These are phyloP conservation scores for Dipus sagitta DNA, from an alignment of 2,797 vertebrate species.

Conservation along the genomic window DNA sequence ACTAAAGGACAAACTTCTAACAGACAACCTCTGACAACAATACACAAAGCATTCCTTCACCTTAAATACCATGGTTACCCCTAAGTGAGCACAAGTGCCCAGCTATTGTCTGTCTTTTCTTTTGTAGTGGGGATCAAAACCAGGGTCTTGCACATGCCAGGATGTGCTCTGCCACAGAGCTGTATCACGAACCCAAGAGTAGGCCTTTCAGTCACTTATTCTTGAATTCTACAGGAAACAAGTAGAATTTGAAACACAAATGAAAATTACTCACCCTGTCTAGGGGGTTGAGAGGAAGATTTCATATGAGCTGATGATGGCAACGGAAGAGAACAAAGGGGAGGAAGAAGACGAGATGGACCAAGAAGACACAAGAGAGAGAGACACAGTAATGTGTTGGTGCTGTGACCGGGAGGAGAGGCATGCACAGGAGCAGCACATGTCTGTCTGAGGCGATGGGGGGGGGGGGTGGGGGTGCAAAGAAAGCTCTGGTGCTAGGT, in stretches of 20 bases:
- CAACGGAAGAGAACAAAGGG: conserved; percentile 58
- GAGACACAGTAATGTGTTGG: conserved; percentile 69
- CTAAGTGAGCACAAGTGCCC: background rate
- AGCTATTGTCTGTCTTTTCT: background rate
- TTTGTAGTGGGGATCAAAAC: background rate
- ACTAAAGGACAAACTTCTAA: background rate
- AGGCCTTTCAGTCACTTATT: conserved; percentile 29
- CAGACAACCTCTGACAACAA: background rate
- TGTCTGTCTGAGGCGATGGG: conserved; percentile 14
- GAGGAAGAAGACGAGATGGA: conserved; percentile 64
- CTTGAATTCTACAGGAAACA: conserved; percentile 49
- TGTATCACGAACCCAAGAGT: background rate
- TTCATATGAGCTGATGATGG: conserved; percentile 79
- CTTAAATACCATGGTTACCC: background rate
- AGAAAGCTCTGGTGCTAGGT: conserved; percentile 19
- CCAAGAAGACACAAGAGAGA: conserved; percentile 74
- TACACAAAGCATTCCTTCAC: background rate
- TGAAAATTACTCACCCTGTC: conserved; percentile 84
- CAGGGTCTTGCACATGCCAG: background rate
- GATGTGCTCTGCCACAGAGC: background rate
- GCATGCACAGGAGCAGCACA: conserved; percentile 35
- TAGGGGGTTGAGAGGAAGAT: conserved; percentile 79
- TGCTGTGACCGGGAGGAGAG: conserved; percentile 34
- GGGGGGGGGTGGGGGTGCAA: background rate
- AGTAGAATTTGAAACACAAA: conserved; percentile 59